A percentile compares a stretch with the other conserved stretches of the same genome.
Evolutionary conservation across 2,113 vertebrate species (phyloP).

Genomic region (Atherinomorus stipes): DNA sequence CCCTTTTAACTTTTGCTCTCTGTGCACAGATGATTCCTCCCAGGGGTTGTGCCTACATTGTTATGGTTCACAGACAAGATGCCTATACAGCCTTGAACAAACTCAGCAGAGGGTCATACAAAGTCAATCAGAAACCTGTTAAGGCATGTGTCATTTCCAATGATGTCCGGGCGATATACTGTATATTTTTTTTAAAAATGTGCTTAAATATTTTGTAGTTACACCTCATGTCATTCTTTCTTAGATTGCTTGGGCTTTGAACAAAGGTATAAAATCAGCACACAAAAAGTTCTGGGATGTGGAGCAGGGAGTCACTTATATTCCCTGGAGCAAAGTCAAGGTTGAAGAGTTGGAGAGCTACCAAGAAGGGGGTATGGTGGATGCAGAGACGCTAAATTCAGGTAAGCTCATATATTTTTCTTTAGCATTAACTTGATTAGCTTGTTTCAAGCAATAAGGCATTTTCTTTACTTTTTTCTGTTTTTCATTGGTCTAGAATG

Average conservation of each 20-base stretch:
- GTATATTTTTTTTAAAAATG: background rate
- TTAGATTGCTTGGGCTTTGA: conserved; percentile 98
- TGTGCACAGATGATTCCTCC: conserved; percentile 94
- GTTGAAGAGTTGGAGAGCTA: conserved; percentile 90
- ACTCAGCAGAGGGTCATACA: conserved; percentile 90
- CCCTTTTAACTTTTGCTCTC: background rate
- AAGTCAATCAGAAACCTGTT: conserved; percentile 96
- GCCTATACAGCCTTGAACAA: conserved; percentile 93
- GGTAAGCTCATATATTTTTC: conserved; percentile 79
- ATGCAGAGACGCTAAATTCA: conserved; percentile 91
- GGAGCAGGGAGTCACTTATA: conserved; percentile 94
- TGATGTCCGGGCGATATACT: background rate
- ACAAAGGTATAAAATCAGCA: conserved; percentile 95
- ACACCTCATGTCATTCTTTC: conserved; percentile 10
- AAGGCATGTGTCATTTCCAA: conserved; percentile 83
- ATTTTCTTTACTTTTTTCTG: conserved; percentile 16
- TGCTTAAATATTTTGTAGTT: background rate
- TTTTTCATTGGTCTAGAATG: conserved; percentile 83
- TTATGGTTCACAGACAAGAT: conserved; percentile 97
- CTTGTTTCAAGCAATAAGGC: background rate
- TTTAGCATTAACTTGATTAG: background rate
- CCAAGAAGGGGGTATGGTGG: conserved; percentile 94
- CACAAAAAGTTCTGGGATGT: conserved; percentile 99
- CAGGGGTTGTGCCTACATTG: conserved; percentile 96
- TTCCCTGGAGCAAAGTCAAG: conserved; percentile 97